Evolutionary conservation across 2,797 vertebrate species (phyloP).

Genomic region (Cheirogaleus major): DNA sequence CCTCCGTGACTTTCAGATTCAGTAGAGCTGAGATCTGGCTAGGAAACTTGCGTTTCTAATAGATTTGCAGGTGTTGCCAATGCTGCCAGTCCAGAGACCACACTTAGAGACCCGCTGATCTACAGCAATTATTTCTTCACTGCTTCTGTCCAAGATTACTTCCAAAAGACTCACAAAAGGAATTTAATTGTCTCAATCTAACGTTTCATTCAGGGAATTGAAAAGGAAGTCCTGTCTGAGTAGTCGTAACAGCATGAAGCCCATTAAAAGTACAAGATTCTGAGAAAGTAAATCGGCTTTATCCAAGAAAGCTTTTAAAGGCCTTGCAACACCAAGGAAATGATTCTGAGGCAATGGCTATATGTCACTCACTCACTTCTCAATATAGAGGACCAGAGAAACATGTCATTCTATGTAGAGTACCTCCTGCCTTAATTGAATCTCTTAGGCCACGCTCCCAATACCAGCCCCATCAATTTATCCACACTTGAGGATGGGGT

Average conservation of each 20-base stretch:
- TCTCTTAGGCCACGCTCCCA: background rate
- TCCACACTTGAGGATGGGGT: background rate
- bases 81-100: background rate
- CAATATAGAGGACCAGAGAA: background rate
- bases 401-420: background rate
- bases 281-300: conserved; percentile 45
- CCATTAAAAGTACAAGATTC: conserved; percentile 65
- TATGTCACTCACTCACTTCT: background rate
- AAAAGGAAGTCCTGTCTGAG: conserved; percentile 54
- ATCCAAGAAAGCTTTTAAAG: conserved; percentile 57
- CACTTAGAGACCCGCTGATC: background rate
- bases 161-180: conserved; percentile 49
- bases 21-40: background rate
- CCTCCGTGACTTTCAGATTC: background rate
- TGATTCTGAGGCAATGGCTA: background rate
- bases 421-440: background rate
- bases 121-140: conserved; percentile 38
- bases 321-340: background rate
- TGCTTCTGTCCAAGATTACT: conserved; percentile 7
- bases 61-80: background rate
- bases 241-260: conserved; percentile 51
- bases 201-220: conserved; percentile 36
- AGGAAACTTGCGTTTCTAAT: background rate
- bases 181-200: conserved; percentile 65
- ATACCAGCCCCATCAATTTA: background rate